These are phyloP conservation scores for Panurus biarmicus DNA, from an alignment of 2,113 vertebrate genomes.

Conservation along the genomic window DNA sequence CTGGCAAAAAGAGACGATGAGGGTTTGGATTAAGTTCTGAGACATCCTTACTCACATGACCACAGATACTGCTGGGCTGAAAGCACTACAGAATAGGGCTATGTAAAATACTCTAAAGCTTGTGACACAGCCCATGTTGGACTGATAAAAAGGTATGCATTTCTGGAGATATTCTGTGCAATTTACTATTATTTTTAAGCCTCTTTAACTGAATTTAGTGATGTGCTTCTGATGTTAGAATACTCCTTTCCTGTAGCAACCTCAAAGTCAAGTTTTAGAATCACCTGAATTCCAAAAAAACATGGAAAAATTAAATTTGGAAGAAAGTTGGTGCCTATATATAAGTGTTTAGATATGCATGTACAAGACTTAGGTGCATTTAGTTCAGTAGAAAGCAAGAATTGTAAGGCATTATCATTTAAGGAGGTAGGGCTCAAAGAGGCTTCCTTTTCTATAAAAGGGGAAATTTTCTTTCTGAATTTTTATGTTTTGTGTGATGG, in stretches of 20 bases:
- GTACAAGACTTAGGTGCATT: background rate
- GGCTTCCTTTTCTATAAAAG: background rate
- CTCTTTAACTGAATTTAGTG: background rate
- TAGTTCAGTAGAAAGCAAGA: background rate
- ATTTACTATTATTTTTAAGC: background rate
- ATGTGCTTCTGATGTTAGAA: background rate
- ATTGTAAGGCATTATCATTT: background rate
- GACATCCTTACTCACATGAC: background rate
- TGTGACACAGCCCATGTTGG: fast-evolving
- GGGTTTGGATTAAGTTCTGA: background rate
- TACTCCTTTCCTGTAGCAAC: background rate
- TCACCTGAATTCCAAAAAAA: background rate
- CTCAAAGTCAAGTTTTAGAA: background rate
- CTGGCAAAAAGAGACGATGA: background rate
- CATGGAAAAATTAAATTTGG: background rate
- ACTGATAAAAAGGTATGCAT: background rate
- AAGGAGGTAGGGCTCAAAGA: background rate
- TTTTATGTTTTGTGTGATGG: background rate
- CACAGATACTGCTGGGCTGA: background rate
- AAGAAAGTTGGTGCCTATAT: background rate
- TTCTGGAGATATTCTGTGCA: background rate
- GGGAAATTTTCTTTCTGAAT: background rate
- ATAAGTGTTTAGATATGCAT: background rate
- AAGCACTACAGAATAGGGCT: background rate
- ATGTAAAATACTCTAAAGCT: background rate